phyloP scores from a whole-genome alignment of 2,888 invertebrate species.

The Galeopsomyia nigrocyanea region DNA sequence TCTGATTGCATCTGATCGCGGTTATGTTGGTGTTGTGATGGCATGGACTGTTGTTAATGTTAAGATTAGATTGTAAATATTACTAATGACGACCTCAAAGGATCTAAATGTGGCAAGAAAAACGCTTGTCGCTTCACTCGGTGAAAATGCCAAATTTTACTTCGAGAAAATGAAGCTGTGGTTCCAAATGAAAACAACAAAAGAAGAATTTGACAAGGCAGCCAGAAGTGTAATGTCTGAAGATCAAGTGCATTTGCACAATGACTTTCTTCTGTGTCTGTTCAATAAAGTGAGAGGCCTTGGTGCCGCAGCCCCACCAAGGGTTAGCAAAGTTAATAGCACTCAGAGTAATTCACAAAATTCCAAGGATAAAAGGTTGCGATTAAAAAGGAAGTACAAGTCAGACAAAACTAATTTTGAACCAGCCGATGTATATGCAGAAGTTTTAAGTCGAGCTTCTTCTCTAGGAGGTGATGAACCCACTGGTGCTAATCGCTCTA shows the following conservation, averaged over 20 bases:
- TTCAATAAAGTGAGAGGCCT: constrained; percentile 79
- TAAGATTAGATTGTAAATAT: background rate
- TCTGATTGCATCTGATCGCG: too few species aligned
- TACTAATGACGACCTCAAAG: constrained; percentile 62
- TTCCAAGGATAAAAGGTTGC: constrained; percentile 61
- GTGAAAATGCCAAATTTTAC: constrained; percentile 79
- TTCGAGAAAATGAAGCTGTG: constrained; percentile 81
- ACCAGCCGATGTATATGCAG: constrained; percentile 67
- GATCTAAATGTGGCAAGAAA: constrained; percentile 75
- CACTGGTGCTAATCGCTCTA: constrained; percentile 72
- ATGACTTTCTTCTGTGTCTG: constrained; percentile 85
- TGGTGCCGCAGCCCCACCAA: constrained; percentile 64
- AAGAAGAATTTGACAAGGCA: constrained; percentile 87
- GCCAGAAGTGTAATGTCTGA: constrained; percentile 80
- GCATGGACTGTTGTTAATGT: too few species aligned
- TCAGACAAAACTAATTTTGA: constrained; percentile 67
- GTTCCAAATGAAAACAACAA: constrained; percentile 79
- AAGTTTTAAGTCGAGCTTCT: constrained; percentile 63
- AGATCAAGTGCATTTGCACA: constrained; percentile 86
- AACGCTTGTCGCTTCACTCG: constrained; percentile 75
- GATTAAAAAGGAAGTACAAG: constrained; percentile 68
- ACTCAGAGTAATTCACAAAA: constrained; percentile 57
- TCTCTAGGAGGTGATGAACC: constrained; percentile 67
- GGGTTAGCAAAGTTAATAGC: constrained; percentile 59
- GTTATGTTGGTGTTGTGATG: too few species aligned